Percentiles rank a stretch among this genome's conserved stretches.
These are phyloP conservation scores for Metopolophium dirhodum DNA, from an alignment of 1,140 invertebrate species.

Conservation along the genomic window DNA sequence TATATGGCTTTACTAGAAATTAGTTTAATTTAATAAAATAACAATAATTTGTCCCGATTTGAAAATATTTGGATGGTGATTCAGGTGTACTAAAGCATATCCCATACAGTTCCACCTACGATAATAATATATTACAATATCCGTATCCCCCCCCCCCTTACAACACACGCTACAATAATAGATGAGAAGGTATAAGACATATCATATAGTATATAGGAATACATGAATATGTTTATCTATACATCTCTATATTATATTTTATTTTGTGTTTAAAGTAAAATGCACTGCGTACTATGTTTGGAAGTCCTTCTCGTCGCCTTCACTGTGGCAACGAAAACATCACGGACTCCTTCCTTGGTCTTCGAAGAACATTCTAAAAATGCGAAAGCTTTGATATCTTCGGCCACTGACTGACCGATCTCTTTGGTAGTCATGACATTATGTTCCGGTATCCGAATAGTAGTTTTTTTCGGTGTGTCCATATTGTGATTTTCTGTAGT, in stretches of 20 bases:
- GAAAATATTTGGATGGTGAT: too few relatives aligned
- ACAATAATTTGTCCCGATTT: too few relatives aligned
- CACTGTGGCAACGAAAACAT: conserved; percentile 76
- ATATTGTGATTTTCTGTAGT: background rate
- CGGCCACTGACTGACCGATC: conserved; percentile 72
- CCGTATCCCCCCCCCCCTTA: too few relatives aligned
- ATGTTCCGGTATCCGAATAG: background rate
- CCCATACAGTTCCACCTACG: too few relatives aligned
- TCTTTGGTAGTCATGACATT: conserved; percentile 62
- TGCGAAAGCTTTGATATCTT: conserved; percentile 74
- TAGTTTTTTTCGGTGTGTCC: background rate
- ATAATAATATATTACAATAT: too few relatives aligned
- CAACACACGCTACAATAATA: background rate
- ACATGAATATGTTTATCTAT: background rate
- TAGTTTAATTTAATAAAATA: too few relatives aligned
- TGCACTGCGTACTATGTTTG: background rate
- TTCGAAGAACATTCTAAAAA: conserved; percentile 78
- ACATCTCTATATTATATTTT: background rate
- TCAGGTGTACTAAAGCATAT: too few relatives aligned
- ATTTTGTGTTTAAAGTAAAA: background rate
- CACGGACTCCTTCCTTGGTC: conserved; percentile 74
- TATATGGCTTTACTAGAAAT: too few relatives aligned
- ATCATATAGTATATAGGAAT: background rate
- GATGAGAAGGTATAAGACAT: background rate
- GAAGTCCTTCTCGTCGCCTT: conserved; percentile 65